phyloP scores from a whole-genome alignment of 2,888 invertebrate genomes.

The Epirrhoe tristata region DNA sequence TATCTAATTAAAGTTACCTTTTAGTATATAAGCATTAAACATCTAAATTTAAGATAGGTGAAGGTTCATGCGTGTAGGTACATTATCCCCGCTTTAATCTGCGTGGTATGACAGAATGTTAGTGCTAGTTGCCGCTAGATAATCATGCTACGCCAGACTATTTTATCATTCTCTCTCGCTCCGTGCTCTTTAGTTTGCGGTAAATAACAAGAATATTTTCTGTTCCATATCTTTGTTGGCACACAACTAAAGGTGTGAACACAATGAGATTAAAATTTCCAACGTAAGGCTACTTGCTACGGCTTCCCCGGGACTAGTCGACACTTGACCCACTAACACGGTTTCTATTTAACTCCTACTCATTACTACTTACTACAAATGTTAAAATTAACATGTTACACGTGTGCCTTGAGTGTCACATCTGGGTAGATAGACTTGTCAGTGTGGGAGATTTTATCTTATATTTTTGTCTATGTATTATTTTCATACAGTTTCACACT shows the following conservation, averaged over 20 bases:
- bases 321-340: constrained; percentile 68
- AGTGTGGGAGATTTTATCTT: neutral
- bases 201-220: constrained; percentile 3
- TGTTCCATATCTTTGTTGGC: constrained; percentile 27
- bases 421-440: constrained; percentile 11
- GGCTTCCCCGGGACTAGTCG: constrained; percentile 61
- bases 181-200: neutral
- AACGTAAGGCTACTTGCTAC: constrained; percentile 62
- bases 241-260: constrained; percentile 45
- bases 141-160: neutral
- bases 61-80: no score
- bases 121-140: neutral
- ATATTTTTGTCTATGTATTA: neutral
- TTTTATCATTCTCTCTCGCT: neutral
- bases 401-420: constrained; percentile 20
- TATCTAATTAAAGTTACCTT: no score
- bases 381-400: constrained; percentile 37
- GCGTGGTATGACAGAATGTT: no score
- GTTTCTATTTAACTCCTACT: constrained; percentile 44
- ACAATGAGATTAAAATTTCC: constrained; percentile 73
- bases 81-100: no score
- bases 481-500: neutral
- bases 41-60: no score
- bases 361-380: constrained; percentile 39
- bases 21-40: no score